Evolutionary conservation across 2,888 invertebrate species (phyloP).

Genomic region (Rhyacophila evoluta): DNA sequence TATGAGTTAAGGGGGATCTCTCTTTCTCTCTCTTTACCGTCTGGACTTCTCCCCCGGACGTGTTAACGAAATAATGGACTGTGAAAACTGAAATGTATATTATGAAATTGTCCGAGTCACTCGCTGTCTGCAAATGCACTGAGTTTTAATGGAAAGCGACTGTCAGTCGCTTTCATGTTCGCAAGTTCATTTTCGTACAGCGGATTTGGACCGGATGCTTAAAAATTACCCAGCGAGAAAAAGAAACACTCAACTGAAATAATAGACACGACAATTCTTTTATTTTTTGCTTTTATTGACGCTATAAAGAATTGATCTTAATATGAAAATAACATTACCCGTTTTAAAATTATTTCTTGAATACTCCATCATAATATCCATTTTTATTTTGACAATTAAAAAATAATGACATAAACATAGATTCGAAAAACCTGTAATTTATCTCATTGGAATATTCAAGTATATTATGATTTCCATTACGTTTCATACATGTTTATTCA

Average conservation of each 20-base stretch:
- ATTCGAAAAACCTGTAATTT: too few species aligned
- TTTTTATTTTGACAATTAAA: too few species aligned
- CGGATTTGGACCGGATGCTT: background rate
- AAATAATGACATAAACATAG: too few species aligned
- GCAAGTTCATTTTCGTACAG: constrained; percentile 1
- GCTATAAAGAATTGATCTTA: too few species aligned
- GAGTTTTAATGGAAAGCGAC: constrained; percentile 28
- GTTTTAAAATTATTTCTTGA: too few species aligned
- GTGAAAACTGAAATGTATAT: constrained; percentile 53
- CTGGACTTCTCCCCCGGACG: constrained; percentile 49
- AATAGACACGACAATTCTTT: background rate
- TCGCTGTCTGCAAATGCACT: constrained; percentile 30
- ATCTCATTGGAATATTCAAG: too few species aligned
- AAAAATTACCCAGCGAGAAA: background rate
- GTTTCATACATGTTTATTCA: too few species aligned
- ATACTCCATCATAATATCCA: too few species aligned
- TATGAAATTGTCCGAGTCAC: constrained; percentile 51
- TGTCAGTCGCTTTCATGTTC: constrained; percentile 41
- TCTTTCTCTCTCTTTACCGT: background rate
- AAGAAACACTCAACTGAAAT: background rate
- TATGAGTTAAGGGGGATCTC: background rate
- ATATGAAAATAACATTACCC: too few species aligned
- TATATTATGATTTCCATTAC: too few species aligned
- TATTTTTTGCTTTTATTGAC: too few species aligned
- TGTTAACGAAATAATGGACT: constrained; percentile 55